Conservation (phyloP, 2,797 vertebrate species). For the Brachymystax lenok region DNA sequence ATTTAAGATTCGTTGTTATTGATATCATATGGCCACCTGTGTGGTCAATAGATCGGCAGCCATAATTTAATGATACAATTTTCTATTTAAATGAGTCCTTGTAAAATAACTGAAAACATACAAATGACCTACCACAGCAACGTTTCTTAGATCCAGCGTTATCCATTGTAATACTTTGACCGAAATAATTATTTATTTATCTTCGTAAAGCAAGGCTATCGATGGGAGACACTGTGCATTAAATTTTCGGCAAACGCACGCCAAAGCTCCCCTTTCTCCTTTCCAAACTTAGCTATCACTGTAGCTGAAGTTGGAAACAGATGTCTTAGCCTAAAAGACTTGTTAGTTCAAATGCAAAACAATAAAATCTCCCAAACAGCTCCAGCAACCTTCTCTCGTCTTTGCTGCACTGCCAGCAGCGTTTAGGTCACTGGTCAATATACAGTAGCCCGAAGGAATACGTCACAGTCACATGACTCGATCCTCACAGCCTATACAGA, state of each 20-base stretch:
- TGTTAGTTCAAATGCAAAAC: slow-evolving; percentile 24
- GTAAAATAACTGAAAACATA: too few relatives aligned
- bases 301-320: slow-evolving; percentile 99
- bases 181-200: slow-evolving; percentile 3
- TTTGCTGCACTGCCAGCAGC: slow-evolving; percentile 23
- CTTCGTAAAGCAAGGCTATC: slow-evolving; percentile 27
- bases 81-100: neutral
- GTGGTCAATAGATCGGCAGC: neutral
- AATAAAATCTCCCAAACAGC: neutral
- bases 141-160: slow-evolving; percentile 56
- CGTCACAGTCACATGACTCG: slow-evolving; percentile 54
- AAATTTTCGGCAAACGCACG: slow-evolving; percentile 8
- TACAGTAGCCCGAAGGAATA: slow-evolving; percentile 23
- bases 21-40: neutral
- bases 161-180: slow-evolving; percentile 64
- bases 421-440: slow-evolving; percentile 57
- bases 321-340: slow-evolving; percentile 38
- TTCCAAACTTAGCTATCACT: slow-evolving; percentile 99
- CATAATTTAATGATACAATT: neutral
- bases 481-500: neutral
- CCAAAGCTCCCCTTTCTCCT: slow-evolving; percentile 56
- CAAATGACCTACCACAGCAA: slow-evolving; percentile 68
- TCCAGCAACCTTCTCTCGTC: neutral
- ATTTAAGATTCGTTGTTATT: neutral
- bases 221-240: slow-evolving; percentile 13